Evolutionary conservation across 2,113 vertebrate genomes (phyloP).

Genomic region (Epinephelus moara): DNA sequence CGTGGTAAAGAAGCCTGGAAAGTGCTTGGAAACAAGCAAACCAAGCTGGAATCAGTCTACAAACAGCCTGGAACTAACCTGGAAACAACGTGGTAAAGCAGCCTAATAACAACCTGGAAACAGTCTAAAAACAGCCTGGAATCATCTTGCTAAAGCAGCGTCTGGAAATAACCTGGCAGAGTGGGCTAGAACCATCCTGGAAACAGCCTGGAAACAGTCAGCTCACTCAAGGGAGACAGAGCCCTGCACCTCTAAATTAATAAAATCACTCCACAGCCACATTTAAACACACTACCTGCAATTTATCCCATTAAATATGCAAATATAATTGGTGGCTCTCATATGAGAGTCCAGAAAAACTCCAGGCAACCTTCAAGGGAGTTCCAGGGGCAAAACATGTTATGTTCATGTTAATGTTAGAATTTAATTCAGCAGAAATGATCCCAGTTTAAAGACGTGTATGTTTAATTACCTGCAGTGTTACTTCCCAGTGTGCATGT

Average conservation of each 20-base stretch:
- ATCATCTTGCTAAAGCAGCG: not conserved
- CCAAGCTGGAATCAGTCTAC: no score
- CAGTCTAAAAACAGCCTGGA: not conserved
- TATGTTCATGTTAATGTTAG: not conserved
- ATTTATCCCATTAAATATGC: constrained; percentile 39
- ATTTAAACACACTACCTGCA: not conserved
- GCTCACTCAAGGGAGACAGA: not conserved
- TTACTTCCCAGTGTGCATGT: no score
- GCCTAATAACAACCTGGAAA: not conserved
- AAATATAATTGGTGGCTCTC: constrained; percentile 55
- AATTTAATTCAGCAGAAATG: constrained; percentile 3
- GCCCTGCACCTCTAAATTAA: not conserved
- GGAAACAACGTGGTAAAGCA: not conserved
- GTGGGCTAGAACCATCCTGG: not conserved
- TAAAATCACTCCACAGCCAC: not conserved
- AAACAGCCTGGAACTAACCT: not conserved
- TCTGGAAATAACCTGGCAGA: not conserved
- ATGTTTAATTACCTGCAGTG: not conserved
- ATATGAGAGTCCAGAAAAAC: constrained; percentile 8
- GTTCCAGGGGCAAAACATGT: constrained; percentile 20
- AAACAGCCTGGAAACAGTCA: not conserved
- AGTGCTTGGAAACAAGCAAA: no score
- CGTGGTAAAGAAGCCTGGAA: not conserved
- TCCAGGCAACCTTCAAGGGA: constrained; percentile 47
- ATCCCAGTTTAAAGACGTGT: not conserved